Evolutionary conservation across 2,888 invertebrate species (phyloP), one percentile per base, ranked within the genome.

Genomic region (Tachina grossa): DNA sequence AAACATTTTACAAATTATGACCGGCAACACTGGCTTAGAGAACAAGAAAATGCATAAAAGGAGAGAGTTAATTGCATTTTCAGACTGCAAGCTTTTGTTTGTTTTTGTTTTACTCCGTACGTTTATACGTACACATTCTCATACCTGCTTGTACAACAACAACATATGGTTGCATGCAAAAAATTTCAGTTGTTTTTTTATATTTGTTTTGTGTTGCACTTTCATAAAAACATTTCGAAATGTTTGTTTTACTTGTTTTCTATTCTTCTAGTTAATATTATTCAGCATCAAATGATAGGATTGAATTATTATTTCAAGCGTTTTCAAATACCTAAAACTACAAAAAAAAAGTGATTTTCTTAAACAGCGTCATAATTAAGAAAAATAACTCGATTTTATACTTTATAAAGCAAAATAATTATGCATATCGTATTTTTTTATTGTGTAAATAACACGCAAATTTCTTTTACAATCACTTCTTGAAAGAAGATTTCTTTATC

Each of bases 1-100:
- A 45, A 31, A 57, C 11, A 45, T 41, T 2, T 14, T 49, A 49
- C 11, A 49, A 31, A 31, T 31, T 31, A 31, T 31, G 49, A 10
- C 0, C 49, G 49, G 49, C 14, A 49, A 49, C 49, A 49, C 31
- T 59, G n/a, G 14, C 6, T 13, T 61, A 4, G 1, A 61, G 9
- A 43, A 19, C 41, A 61, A 16, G 61, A 16, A 14, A 43, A 13
- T 57, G 8, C n/a, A 16, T 43, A 16, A 49, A 9, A 41, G 43
- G 16, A 45, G 63, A 79, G 71, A 55, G 1, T 13, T 16, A 39
- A 47, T 45, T 74, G 59, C 74, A 80, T 74, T 79, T 74, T 51
- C 65, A 61, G 16, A 43, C 31, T 72, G 19, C 49, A 72, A 65
- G 9, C 6, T 47, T 31, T 63, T 55, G 57, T 57, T 53, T 74